Evolutionary conservation across 2,113 vertebrate species (phyloP).

Genomic region (Sterrhoptilus dennistouni): DNA sequence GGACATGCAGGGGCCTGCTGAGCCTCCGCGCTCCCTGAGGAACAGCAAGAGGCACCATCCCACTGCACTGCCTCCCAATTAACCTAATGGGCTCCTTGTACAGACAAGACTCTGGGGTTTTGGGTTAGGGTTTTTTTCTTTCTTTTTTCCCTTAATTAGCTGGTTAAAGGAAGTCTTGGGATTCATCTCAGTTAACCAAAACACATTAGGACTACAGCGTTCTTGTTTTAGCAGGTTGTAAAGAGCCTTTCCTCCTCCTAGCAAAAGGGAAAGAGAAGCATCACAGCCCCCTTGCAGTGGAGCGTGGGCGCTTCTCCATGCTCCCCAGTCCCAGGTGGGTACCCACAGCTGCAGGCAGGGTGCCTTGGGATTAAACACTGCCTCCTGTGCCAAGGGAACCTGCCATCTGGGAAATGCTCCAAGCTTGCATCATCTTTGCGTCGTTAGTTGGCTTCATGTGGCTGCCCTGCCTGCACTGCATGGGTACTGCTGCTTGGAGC

Average conservation of each 20-base stretch:
- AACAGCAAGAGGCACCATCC: neutral
- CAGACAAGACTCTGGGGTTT: neutral
- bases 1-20: neutral
- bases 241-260: neutral
- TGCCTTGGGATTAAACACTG: neutral
- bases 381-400: neutral
- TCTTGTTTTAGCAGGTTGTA: neutral
- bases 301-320: neutral
- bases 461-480: neutral
- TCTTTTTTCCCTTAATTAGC: neutral
- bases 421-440: neutral
- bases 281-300: neutral
- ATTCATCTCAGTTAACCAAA: neutral
- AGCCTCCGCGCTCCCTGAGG: rapidly evolving
- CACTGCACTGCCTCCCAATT: neutral
- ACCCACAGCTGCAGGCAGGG: neutral
- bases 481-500: neutral
- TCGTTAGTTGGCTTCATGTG: rapidly evolving
- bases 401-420: neutral
- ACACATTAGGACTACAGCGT: rapidly evolving
- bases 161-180: neutral
- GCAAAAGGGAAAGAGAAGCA: neutral
- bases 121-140: neutral
- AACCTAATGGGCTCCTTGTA: neutral
- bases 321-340: neutral